A percentile compares a stretch with the other conserved stretches of the same genome.
Conservation (phyloP, 1,140 invertebrate species). For the Sinonovacula constricta region DNA sequence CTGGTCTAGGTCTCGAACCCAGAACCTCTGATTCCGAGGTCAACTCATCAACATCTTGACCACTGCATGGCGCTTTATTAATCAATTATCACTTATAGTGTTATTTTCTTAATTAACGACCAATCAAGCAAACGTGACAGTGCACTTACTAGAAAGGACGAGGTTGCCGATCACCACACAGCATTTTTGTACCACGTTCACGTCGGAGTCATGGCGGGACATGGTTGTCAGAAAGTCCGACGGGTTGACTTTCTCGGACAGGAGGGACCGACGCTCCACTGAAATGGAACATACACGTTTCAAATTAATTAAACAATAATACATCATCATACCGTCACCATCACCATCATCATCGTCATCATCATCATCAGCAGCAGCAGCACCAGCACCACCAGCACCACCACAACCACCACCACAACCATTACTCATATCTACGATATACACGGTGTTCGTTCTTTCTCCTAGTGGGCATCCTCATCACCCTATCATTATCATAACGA, state of each 20-base stretch:
- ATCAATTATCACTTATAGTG: background rate
- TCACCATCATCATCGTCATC: background rate
- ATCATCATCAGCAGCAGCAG: background rate
- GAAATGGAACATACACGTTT: background rate
- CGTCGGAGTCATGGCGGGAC: slow-evolving; percentile 54
- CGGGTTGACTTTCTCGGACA: slow-evolving; percentile 49
- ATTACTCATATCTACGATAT: too few relatives aligned
- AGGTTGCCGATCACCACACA: slow-evolving; percentile 57
- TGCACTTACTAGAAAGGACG: slow-evolving; percentile 50
- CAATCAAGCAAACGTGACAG: background rate
- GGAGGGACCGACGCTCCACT: slow-evolving; percentile 43
- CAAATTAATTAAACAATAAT: background rate
- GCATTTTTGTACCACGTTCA: slow-evolving; percentile 53
- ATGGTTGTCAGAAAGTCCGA: slow-evolving; percentile 54
- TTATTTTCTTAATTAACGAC: background rate
- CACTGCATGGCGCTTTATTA: background rate
- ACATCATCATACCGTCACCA: background rate
- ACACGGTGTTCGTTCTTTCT: too few relatives aligned
- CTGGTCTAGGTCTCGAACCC: background rate
- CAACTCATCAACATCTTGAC: background rate
- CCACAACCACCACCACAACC: too few relatives aligned
- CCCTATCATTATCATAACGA: too few relatives aligned
- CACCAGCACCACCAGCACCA: background rate
- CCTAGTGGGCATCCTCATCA: too few relatives aligned
- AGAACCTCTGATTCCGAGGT: background rate